Base-by-base conservation (phyloP, 2,888 invertebrate species). In the Empis stercorea region DNA sequence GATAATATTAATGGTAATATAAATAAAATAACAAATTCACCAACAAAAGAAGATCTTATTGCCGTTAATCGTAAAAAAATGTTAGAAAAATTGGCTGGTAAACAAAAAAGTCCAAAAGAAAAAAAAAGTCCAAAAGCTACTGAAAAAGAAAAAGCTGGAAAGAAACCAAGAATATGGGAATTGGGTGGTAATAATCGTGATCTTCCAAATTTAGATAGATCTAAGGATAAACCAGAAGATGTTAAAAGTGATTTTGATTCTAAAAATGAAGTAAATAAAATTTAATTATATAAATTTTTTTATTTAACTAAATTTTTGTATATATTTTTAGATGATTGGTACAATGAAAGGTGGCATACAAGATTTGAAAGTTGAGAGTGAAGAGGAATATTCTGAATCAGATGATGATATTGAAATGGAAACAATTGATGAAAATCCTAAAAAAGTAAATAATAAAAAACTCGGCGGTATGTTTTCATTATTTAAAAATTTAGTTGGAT, bases 131-230 rank as follows among this genome's bases (percentile, higher is more conserved):
- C 63, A 40, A 38, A 54, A 50, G 2, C 51, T n/a, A n/a, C n/a
- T 39, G 76, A 60, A 72, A 74, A 64, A 67, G 76, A 78, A 39
- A 84, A 84, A 63, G 80, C 81, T 16, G 88, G 87, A 1, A 96
- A 96, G 62, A 85, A 88, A 61, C 89, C 88, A 0, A 79, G 92
- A 46, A 79, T 86, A 46, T 96, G 95, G 96, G 92, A 88, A 56
- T 71, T 88, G 45, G 84, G 84, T 38, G 93, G 92, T 27, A 81
- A 76, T 44, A 68, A 75, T 11, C 83, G 84, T 52, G 93, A 94
- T 69, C 71, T 85, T 43, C 78, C 79, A 11, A 70, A 74, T n/a
- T 71, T 95, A 37, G 93, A 95, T 69, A 78, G 87, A 59, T 85
- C 87, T 48, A 81, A 78, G 51, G 87, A 87, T 65, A 79, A 79